These are phyloP conservation scores for Synanthedon formicaeformis DNA, from an alignment of 2,888 invertebrate species.

Conservation along the genomic window DNA sequence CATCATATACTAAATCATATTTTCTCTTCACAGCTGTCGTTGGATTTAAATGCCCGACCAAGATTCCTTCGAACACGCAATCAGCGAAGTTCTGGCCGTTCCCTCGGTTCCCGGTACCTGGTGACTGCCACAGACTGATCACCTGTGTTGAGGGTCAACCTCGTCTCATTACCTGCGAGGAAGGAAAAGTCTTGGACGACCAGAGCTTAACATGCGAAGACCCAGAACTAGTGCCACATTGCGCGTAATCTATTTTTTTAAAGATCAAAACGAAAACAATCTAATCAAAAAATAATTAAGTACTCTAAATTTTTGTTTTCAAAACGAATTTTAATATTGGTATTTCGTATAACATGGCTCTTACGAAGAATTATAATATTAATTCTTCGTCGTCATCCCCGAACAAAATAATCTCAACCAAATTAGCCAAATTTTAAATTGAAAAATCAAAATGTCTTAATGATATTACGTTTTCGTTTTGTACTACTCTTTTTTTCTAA, in stretches of 20 bases:
- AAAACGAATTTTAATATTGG: neutral
- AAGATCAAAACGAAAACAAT: slow-evolving; percentile 33
- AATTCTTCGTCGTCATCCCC: too few species aligned
- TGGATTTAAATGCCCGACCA: slow-evolving; percentile 91
- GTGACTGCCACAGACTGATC: slow-evolving; percentile 88
- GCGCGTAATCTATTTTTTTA: slow-evolving; percentile 21
- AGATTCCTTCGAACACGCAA: slow-evolving; percentile 82
- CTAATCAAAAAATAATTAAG: neutral
- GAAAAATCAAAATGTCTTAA: neutral
- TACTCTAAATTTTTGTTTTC: slow-evolving; percentile 4
- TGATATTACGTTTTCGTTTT: slow-evolving; percentile 41
- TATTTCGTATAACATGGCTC: neutral
- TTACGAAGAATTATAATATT: too few species aligned
- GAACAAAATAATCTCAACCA: too few species aligned
- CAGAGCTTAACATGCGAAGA: slow-evolving; percentile 86
- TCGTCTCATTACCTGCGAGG: slow-evolving; percentile 87
- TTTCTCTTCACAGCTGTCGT: slow-evolving; percentile 76
- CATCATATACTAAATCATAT: too few species aligned
- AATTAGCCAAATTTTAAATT: neutral
- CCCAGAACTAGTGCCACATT: slow-evolving; percentile 72
- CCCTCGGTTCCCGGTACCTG: slow-evolving; percentile 90
- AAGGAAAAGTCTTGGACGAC: slow-evolving; percentile 89
- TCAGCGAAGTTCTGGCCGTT: slow-evolving; percentile 93
- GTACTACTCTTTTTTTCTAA: slow-evolving; percentile 17
- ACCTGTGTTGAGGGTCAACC: slow-evolving; percentile 93